Conservation (phyloP, 1,140 invertebrate genomes). For the Camponotus pennsylvanicus region DNA sequence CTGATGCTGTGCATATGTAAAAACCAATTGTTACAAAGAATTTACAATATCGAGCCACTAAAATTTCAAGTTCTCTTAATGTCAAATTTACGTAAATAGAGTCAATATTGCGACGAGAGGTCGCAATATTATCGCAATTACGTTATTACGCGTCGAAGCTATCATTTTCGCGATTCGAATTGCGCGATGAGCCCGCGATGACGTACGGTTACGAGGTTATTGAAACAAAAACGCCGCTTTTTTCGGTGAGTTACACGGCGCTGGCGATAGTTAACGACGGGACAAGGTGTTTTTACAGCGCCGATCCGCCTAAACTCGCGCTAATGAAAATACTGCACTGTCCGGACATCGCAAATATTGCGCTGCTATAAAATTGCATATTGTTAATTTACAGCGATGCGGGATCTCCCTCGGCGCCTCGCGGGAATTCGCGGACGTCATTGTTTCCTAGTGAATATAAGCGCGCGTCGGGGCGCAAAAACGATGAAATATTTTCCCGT, state of each 20-base stretch:
- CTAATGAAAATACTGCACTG: slow-evolving; percentile 56
- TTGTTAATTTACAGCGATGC: slow-evolving; percentile 70
- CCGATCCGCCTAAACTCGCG: slow-evolving; percentile 38
- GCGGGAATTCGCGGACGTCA: slow-evolving; percentile 58
- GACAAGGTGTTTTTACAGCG: slow-evolving; percentile 37
- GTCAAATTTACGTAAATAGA: neutral
- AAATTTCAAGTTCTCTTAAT: neutral
- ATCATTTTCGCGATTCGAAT: slow-evolving; percentile 17
- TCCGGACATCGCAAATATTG: slow-evolving; percentile 55
- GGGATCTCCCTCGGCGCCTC: slow-evolving; percentile 20
- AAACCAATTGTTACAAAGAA: neutral
- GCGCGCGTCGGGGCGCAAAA: slow-evolving; percentile 50
- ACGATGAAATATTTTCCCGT: slow-evolving; percentile 64
- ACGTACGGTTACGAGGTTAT: slow-evolving; percentile 2
- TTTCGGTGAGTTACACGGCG: slow-evolving; percentile 1
- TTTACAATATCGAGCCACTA: neutral
- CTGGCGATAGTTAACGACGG: slow-evolving; percentile 6
- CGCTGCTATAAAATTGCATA: slow-evolving; percentile 52
- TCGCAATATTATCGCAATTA: neutral
- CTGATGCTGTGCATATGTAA: neutral
- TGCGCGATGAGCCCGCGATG: neutral
- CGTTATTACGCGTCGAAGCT: slow-evolving; percentile 4
- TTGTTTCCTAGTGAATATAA: slow-evolving; percentile 64
- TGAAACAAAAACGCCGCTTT: neutral
- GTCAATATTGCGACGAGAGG: neutral